Evolutionary conservation across 2,888 invertebrate species (phyloP), one percentile per base, ranked within the genome.

Genomic region (Polymixis lichenea): DNA sequence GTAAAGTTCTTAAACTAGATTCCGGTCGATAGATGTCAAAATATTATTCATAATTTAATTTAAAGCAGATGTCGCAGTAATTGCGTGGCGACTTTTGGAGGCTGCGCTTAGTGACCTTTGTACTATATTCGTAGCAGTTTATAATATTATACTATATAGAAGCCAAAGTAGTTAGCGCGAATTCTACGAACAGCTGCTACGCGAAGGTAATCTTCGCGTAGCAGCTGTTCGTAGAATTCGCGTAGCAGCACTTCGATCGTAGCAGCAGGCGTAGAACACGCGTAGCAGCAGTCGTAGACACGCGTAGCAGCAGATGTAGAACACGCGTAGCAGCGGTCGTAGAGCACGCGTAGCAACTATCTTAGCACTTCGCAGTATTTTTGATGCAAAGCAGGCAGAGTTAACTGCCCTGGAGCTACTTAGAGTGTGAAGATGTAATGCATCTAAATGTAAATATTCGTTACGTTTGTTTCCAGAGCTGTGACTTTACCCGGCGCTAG

Each of bases 401-500:
- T 43, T n/a, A 28, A 5, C 8, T 32, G 38, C 38, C 38, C 38
- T 17, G 25, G 25, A 67, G 66, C 51, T 55, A 32, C 15, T 53
- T 25, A 28, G 38, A n/a, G 2, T 7, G 2, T 8, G 7, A 56
- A 46, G 1, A 67, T 38, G 7, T 17, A 46, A 43, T n/a, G 17
- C 32, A 43, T 49, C n/a, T 32, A 46, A 1, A 32, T 25, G 22
- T 51, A 51, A n/a, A 19, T 15, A 49, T 55, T 11, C 70, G 70
- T 74, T n/a, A n/a, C 43, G 17, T 77, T 58, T 61, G n/a, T 64
- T 92, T 93, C 74, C 89, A 96, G 97, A 83, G 97, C 97, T 1
- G 97, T 97, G 0, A 97, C 98, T 0, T 89, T 98, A 80, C 97
- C 97, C 4, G 98, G 98, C 0, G 98, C 98, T 17, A 94, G 93